Evolutionary conservation across 1,140 invertebrate species (phyloP), one percentile per base, ranked within the genome.

Genomic region (Temnothorax nylanderi): DNA sequence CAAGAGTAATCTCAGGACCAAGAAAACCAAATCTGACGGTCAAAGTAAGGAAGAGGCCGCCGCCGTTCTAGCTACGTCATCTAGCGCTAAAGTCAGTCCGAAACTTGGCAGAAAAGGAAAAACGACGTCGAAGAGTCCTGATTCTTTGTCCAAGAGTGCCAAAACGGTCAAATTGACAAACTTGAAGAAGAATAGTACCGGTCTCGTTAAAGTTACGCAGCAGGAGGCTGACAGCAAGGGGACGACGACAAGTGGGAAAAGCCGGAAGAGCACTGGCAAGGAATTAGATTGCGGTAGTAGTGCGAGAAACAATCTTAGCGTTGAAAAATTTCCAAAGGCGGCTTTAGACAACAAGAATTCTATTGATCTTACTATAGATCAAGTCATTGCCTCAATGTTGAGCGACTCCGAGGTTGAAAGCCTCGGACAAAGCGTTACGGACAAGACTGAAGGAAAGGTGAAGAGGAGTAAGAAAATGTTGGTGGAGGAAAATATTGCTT

Each of bases 301-400:
- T 7, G 26, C 41, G 41, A 91, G 86, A 67, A 78, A 37, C 47
- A 87, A 75, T 65, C 18, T 64, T 26, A 72, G 67, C 5, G 77
- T 89, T 56, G 85, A 85, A 32, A 92, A 92, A 87, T 80, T 85
- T 67, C 26, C 88, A 7, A 89, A 87, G 60, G 26, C 86, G 0
- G 80, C 86, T 67, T 44, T 89, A 4, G 91, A 93, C 41, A 84
- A 91, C 18, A 94, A 94, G 76, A 92, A 87, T 82, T 94, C 93
- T 13, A 92, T 95, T 56, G 94, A 95, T 86, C 75, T 93, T 81
- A 95, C 94, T 5, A 95, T 95, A 76, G 95, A 95, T 64, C 94
- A 94, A 60, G 95, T 95, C 16, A 94, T 95, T 64, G 94, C 95
- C 88, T 94, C 94, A 58, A 94, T 94, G 93, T 84, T 95, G 51